These are phyloP conservation scores for Trilocha varians DNA, from an alignment of 2,888 invertebrate genomes.

Conservation along the genomic window DNA sequence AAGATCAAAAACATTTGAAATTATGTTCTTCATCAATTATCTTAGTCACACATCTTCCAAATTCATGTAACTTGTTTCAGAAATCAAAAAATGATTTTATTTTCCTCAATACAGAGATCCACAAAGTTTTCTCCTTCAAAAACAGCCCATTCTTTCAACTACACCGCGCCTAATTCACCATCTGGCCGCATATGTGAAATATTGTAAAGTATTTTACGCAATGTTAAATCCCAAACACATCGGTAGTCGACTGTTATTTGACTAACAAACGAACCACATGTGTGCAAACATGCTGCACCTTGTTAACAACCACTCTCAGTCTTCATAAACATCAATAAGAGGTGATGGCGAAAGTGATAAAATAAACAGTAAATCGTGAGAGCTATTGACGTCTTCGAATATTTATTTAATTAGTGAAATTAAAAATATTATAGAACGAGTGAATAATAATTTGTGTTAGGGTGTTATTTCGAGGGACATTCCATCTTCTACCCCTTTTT, in stretches of 20 bases:
- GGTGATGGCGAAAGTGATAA: neutral
- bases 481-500: too few relatives aligned
- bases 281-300: constrained; percentile 34
- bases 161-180: neutral
- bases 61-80: too few relatives aligned
- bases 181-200: neutral
- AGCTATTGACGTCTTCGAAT: too few relatives aligned
- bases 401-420: too few relatives aligned
- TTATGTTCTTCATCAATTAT: too few relatives aligned
- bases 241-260: constrained; percentile 36
- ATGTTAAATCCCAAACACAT: constrained; percentile 29
- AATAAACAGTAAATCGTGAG: neutral
- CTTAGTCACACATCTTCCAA: too few relatives aligned
- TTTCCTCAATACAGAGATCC: too few relatives aligned
- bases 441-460: too few relatives aligned
- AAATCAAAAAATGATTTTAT: too few relatives aligned
- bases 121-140: neutral
- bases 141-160: neutral
- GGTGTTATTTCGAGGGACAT: too few relatives aligned
- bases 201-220: constrained; percentile 36
- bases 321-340: constrained; percentile 22
- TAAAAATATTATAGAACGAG: too few relatives aligned
- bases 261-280: constrained; percentile 44
- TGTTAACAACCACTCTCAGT: constrained; percentile 39
- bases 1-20: too few relatives aligned